Evolutionary conservation across 64 coral and sea anemone genomes (phyloP), one percentile per base, ranked within the genome.

Genomic region (Exaiptasia diaphana): DNA sequence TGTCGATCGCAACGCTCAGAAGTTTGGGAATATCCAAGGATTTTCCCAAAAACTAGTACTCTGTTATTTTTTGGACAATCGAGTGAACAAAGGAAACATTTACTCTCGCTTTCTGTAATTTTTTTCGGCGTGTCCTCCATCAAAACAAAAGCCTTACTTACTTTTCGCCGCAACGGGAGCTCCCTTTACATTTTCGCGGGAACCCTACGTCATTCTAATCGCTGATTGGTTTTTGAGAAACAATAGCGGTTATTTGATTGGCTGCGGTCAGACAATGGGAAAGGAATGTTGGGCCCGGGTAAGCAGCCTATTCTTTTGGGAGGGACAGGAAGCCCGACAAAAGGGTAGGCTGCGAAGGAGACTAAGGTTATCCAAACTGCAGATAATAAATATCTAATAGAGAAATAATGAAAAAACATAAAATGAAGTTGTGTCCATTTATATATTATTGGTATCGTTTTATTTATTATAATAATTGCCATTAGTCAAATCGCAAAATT

Each of bases 21-120:
- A 84, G 23, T 32, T 50, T 34, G 21, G 17, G 67, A 57, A 83
- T 70, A 69, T 59, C 30, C 1, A 39, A 10, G n/a, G 76, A 81
- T 81, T 64, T 81, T 64, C 1, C 59, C 77, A 67, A 81, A 81
- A 67, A 83, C 43, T 50, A 30, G 38, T 33, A 83, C 50, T 84
- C 28, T 71, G 53, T 73, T 59, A 37, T 62, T 69, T 10, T 33
- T 67, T 24, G 32, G 34, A 44, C 9, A 24, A 37, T 24, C 2
- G 12, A 38, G 29, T 23, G 38, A 67, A 81, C 77, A 81, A n/a
- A 81, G 9, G 34, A 81, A 67, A 67, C 77, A 81, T 31, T 81
- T 81, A 64, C 44, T 41, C 14, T 12, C 22, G 30, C 56, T 67
- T 44, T 81, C 58, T 12, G 22, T 14, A 21, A 81, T 34, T 81